Base-by-base conservation (phyloP, 2,888 invertebrate genomes). In the Drosophila trichaetosa region DNA sequence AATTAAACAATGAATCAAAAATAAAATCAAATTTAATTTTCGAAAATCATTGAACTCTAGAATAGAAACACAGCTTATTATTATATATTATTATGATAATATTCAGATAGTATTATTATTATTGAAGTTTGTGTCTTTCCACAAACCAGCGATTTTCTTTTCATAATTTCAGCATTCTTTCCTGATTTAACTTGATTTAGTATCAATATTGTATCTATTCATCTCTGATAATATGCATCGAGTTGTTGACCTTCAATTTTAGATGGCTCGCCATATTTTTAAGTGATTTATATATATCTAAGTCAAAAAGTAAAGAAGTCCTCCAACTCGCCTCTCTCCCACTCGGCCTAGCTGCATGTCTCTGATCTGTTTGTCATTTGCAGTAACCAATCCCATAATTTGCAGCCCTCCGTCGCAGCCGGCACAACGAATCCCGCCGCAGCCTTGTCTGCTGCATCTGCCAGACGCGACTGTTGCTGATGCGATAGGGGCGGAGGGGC, bases 281-380 rank as follows among this genome's bases (percentile, higher is more conserved):
- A 27, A 49, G 11, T 27, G 27, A 18, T 29, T 34, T 33, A 21
- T 16, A 24, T 18, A 34, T 24, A 34, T 34, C 21, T 53, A 53
- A 8, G 8, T 2, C 33, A 36, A 36, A 21, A 18, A 2, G 46
- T 1, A 16, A 46, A 24, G 16, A 16, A 46, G 10, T 5, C 7
- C 34, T 6, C 13, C 52, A 10, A 11, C 2, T 31, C 1, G 7
- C 2, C 6, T 4, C 21, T 21, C 7, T 5, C 38, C 5, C 18
- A 21, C 5, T 36, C 2, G 24, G 42, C 42, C 21, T 11, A 24
- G 46, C 46, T 3, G 24, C 16, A 46, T 46, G 34, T 24, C 27
- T 36, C 27, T 57, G 66, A 68, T 68, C 49, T 68, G 65, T 59
- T 69, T 69, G 59, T 67, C 67, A 69, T 66, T 69, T 58, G 42